Conservation (phyloP, 1,140 invertebrate genomes). For the Lerema accius region DNA sequence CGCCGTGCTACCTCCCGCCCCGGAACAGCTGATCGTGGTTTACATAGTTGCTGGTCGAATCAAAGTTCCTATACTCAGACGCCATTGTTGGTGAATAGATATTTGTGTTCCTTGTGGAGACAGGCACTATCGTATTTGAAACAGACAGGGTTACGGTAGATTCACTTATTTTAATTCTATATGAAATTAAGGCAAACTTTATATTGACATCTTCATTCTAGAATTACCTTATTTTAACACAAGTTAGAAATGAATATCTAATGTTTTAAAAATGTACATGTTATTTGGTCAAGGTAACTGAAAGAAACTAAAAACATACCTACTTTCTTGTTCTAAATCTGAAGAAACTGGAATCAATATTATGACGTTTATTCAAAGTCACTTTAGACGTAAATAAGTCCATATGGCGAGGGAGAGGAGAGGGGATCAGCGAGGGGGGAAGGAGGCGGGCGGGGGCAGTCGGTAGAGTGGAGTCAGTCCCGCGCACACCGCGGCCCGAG, state of each 20-base stretch:
- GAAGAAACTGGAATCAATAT: slow-evolving; percentile 35
- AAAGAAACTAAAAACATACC: too few species aligned
- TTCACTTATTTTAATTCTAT: too few species aligned
- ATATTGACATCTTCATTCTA: too few species aligned
- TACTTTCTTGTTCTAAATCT: not conserved
- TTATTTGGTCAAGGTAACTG: too few species aligned
- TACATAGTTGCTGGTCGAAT: not conserved
- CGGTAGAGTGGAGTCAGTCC: slow-evolving; percentile 66
- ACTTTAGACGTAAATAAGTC: slow-evolving; percentile 36
- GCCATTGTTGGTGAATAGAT: not conserved
- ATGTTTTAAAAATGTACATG: too few species aligned
- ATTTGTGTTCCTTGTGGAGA: not conserved
- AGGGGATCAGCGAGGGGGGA: slow-evolving; percentile 25
- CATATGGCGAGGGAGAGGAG: slow-evolving; percentile 23
- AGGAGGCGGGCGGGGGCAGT: slow-evolving; percentile 35
- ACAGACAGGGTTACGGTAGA: too few species aligned
- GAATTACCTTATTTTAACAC: too few species aligned
- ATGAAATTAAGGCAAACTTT: too few species aligned
- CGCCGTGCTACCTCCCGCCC: not conserved
- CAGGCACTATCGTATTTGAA: not conserved
- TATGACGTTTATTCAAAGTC: slow-evolving; percentile 55
- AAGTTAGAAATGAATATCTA: too few species aligned
- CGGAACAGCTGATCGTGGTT: slow-evolving; percentile 19
- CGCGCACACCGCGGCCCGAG: slow-evolving; percentile 55
- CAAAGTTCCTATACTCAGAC: not conserved